A percentile compares a stretch with the other conserved stretches of the same genome.
Evolutionary conservation across 1,140 invertebrate species (phyloP).

Genomic region (Uloborus diversus): DNA sequence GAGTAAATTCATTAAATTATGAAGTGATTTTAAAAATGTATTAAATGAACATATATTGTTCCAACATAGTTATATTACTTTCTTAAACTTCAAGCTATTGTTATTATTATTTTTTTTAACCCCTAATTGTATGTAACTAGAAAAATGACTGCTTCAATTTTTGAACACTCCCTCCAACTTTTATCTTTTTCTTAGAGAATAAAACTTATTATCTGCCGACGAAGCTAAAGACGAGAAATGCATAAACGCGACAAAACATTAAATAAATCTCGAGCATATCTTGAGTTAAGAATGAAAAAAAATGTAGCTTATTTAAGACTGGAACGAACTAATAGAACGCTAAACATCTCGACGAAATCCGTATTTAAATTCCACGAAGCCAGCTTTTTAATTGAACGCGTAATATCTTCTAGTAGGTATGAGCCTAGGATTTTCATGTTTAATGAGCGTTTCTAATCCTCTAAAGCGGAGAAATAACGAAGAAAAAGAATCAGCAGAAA

Average conservation of each 20-base stretch:
- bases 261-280: conserved; percentile 11
- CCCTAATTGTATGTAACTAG: neutral
- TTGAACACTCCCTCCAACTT: neutral
- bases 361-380: conserved; percentile 31
- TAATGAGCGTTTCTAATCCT: conserved; percentile 50
- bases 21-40: neutral
- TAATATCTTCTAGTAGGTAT: conserved; percentile 22
- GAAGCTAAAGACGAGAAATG: conserved; percentile 15
- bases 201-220: conserved; percentile 9
- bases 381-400: conserved; percentile 34
- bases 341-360: conserved; percentile 32
- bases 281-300: conserved; percentile 18
- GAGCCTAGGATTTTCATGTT: conserved; percentile 8
- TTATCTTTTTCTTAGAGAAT: neutral
- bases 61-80: neutral
- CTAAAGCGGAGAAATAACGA: conserved; percentile 22
- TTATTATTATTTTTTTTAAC: too few species aligned
- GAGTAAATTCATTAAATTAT: too few species aligned
- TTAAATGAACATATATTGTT: neutral
- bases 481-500: conserved; percentile 30
- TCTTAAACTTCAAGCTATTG: neutral
- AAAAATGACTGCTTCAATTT: neutral
- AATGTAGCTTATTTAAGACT: conserved; percentile 17
- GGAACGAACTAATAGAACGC: conserved; percentile 15
- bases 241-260: conserved; percentile 34